A percentile compares a stretch with the other conserved stretches of the same genome.
These are phyloP conservation scores for Cuniculus paca DNA, from an alignment of 2,797 vertebrate species.

Conservation along the genomic window DNA sequence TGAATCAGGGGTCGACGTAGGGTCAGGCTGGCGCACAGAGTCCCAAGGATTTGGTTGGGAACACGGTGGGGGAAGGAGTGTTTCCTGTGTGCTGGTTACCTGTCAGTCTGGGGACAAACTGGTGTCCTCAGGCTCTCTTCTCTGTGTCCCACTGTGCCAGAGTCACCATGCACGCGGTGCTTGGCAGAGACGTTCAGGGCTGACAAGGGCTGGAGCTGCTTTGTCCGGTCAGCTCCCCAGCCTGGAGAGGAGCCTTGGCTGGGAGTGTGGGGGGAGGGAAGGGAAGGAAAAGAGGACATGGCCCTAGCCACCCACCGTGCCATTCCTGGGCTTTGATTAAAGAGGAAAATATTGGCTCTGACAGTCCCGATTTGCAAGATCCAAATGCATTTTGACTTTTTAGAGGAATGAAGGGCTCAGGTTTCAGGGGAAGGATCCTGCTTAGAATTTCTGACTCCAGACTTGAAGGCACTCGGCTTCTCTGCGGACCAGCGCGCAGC, in stretches of 20 bases:
- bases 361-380: conserved; percentile 74
- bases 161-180: background rate
- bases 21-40: background rate
- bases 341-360: conserved; percentile 75
- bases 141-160: conserved; percentile 8
- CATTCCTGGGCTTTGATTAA: conserved; percentile 79
- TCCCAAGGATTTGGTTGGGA: background rate
- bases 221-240: background rate
- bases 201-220: background rate
- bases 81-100: conserved; percentile 57
- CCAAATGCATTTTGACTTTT: conserved; percentile 78
- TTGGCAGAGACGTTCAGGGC: conserved; percentile 6
- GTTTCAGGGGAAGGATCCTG: conserved; percentile 82
- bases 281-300: background rate
- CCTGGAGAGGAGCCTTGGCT: conserved; percentile 58
- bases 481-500: conserved; percentile 76
- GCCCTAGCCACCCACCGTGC: conserved; percentile 60
- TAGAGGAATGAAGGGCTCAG: conserved; percentile 60
- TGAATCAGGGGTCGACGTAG: background rate
- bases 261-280: background rate
- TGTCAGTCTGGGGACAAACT: conserved; percentile 45
- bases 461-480: conserved; percentile 78
- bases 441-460: conserved; percentile 76
- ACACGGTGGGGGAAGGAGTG: background rate
- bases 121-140: background rate